phyloP scores from a whole-genome alignment of 2,113 vertebrate genomes.

The Saccopteryx bilineata region DNA sequence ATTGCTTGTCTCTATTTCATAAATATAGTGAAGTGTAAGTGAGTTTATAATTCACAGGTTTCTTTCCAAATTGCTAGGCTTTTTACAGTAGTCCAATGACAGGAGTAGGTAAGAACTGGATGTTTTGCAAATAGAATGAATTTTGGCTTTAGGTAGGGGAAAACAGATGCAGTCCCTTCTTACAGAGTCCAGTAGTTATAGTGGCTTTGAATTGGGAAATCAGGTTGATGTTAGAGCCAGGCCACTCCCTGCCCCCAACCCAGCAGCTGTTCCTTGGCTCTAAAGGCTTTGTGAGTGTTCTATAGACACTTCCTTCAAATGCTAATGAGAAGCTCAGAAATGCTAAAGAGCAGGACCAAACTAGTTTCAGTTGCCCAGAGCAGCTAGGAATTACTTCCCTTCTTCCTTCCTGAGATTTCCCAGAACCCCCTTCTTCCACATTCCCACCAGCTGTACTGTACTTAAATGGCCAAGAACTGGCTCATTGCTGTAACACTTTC shows the following conservation, averaged over 20 bases:
- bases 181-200: fast-evolving
- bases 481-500: not conserved
- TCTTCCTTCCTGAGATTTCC: not conserved
- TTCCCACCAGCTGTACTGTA: not conserved
- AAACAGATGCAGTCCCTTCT: not conserved
- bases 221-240: not conserved
- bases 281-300: not conserved
- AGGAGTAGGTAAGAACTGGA: not conserved
- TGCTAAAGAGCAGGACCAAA: not conserved
- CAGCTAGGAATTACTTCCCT: not conserved
- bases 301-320: conserved; percentile 62
- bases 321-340: conserved; percentile 67
- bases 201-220: not conserved
- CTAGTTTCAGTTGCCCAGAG: not conserved
- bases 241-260: not conserved
- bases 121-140: not conserved
- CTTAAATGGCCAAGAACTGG: not conserved
- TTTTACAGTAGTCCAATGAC: not conserved
- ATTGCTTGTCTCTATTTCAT: not conserved
- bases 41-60: not conserved
- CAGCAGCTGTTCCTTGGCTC: not conserved
- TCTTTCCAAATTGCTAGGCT: not conserved
- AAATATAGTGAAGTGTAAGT: not conserved
- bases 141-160: not conserved
- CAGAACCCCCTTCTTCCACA: not conserved